A percentile compares a stretch with the other conserved stretches of the same genome.
Evolutionary conservation across 53 echinoderm and acorn worm genomes (phyloP).

Genomic region (Crossaster papposus): DNA sequence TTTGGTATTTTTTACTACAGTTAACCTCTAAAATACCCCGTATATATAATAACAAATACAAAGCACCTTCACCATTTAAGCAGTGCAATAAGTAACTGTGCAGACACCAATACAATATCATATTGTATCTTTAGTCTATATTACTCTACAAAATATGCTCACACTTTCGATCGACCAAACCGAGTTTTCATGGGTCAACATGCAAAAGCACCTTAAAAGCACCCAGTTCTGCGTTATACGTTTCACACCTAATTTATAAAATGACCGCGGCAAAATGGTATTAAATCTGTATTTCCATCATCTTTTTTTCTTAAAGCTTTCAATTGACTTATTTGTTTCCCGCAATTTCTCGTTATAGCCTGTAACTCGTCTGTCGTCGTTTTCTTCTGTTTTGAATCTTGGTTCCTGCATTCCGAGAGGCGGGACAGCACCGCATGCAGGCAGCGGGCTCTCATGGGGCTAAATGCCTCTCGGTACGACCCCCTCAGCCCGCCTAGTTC

Average conservation of each 20-base stretch:
- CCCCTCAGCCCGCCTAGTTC: neutral
- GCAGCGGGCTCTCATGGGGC: neutral
- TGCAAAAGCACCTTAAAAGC: no score
- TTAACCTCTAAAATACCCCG: neutral
- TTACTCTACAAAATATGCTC: neutral
- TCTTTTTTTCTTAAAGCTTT: neutral
- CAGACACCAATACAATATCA: neutral
- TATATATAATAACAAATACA: neutral
- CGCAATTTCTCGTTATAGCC: neutral
- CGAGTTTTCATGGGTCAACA: no score
- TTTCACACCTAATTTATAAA: no score
- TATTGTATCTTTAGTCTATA: neutral
- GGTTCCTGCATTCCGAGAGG: neutral
- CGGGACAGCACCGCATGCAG: neutral
- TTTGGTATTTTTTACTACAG: neutral
- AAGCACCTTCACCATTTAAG: neutral
- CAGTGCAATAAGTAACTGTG: neutral
- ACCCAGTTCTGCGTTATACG: no score
- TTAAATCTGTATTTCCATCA: neutral
- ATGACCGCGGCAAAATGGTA: no score
- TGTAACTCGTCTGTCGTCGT: conserved; percentile 12
- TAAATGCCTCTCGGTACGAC: neutral
- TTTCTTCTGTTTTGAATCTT: neutral
- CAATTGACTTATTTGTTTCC: neutral
- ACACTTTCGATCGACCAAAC: neutral